Conservation (phyloP, 2,113 vertebrate genomes). For the Neotragus moschatus region DNA sequence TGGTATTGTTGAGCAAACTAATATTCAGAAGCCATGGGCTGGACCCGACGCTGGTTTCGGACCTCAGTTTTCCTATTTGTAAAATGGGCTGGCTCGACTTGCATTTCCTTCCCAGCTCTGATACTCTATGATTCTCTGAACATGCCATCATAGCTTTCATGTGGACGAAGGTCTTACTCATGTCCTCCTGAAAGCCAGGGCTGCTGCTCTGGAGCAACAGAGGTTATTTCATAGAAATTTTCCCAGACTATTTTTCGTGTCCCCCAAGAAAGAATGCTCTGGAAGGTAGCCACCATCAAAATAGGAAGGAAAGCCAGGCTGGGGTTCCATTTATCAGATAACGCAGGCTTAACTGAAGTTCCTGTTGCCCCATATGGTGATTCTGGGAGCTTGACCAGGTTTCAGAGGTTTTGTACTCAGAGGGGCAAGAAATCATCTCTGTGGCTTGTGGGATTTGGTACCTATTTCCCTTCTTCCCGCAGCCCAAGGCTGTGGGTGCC, state of each 20-base stretch:
- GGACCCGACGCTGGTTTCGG: background rate
- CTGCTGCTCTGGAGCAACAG: background rate
- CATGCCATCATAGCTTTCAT: background rate
- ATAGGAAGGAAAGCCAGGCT: constrained; percentile 45
- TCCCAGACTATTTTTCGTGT: constrained; percentile 24
- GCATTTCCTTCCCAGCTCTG: background rate
- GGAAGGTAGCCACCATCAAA: constrained; percentile 54
- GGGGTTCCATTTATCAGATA: constrained; percentile 49
- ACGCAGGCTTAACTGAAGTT: constrained; percentile 26
- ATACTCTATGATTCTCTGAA: background rate
- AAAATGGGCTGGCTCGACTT: background rate
- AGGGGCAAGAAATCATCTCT: constrained; percentile 32
- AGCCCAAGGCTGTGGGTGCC: background rate
- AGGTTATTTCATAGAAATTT: constrained; percentile 22
- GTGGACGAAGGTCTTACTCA: background rate
- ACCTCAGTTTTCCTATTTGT: background rate
- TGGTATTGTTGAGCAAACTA: background rate
- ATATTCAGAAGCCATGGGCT: background rate
- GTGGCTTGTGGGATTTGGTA: constrained; percentile 39
- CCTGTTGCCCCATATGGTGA: constrained; percentile 27
- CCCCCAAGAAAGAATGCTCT: constrained; percentile 38
- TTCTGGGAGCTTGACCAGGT: constrained; percentile 30
- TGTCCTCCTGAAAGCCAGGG: background rate
- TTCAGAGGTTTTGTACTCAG: constrained; percentile 25
- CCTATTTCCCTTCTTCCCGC: background rate